These are phyloP conservation scores for Tenthredo mesomela DNA, from an alignment of 2,888 invertebrate genomes.

Conservation along the genomic window DNA sequence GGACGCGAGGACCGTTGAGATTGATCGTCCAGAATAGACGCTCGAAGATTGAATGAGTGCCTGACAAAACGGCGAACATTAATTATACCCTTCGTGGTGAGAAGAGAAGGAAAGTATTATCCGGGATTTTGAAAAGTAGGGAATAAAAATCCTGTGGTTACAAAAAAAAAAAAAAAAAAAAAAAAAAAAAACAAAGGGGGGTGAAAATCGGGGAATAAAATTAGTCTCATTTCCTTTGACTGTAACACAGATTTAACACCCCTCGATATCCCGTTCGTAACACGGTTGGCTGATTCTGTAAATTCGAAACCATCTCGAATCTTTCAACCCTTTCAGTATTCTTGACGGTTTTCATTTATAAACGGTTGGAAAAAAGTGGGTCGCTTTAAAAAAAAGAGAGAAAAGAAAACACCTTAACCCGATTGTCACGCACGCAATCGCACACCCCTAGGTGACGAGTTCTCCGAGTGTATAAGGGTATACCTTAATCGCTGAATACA, in stretches of 20 bases:
- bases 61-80: slow-evolving; percentile 51
- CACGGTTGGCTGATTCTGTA: not conserved
- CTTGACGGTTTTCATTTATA: not conserved
- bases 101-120: not conserved
- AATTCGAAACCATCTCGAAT: not conserved
- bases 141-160: not conserved
- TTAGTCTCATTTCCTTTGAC: not conserved
- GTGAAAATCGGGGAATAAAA: not conserved
- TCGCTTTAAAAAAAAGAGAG: not conserved
- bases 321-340: not conserved
- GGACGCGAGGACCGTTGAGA: not conserved
- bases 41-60: slow-evolving; percentile 51
- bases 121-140: not conserved
- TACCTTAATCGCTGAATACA: slow-evolving; percentile 9
- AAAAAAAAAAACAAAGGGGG: not conserved
- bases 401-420: not conserved
- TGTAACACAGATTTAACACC: not conserved
- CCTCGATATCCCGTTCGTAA: not conserved
- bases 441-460: not conserved
- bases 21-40: slow-evolving; percentile 35
- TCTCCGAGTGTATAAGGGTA: not conserved
- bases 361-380: not conserved
- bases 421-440: not conserved
- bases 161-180: not conserved
- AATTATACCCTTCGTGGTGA: slow-evolving; percentile 2